Evolutionary conservation across 2,888 invertebrate genomes (phyloP).

Genomic region (Alitta virens): DNA sequence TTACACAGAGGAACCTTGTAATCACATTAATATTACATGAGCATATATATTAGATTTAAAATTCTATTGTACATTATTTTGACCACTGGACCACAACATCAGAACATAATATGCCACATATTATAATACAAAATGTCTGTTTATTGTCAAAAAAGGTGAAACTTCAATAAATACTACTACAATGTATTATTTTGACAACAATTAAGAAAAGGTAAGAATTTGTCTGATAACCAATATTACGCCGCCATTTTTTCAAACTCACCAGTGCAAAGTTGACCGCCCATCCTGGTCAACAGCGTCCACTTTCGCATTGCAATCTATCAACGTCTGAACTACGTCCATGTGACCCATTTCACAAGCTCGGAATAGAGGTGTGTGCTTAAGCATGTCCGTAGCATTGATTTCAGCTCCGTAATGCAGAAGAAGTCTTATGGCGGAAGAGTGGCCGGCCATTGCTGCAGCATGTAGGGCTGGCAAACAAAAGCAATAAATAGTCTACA

Average conservation of each 20-base stretch:
- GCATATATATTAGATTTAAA: too few species aligned
- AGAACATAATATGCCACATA: not conserved
- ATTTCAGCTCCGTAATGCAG: slow-evolving; percentile 47
- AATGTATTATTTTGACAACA: too few species aligned
- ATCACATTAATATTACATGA: too few species aligned
- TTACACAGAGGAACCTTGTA: too few species aligned
- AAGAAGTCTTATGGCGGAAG: slow-evolving; percentile 48
- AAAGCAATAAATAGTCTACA: too few species aligned
- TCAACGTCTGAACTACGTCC: slow-evolving; percentile 50
- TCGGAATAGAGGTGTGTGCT: slow-evolving; percentile 54
- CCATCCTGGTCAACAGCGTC: slow-evolving; percentile 53
- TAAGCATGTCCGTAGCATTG: slow-evolving; percentile 48
- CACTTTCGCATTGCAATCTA: slow-evolving; percentile 52
- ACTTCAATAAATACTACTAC: too few species aligned
- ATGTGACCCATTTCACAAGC: slow-evolving; percentile 56
- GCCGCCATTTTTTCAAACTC: too few species aligned
- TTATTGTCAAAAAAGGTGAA: too few species aligned
- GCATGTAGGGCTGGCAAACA: slow-evolving; percentile 57
- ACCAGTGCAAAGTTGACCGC: slow-evolving; percentile 56
- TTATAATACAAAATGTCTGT: not conserved
- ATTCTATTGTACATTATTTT: too few species aligned
- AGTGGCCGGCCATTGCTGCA: slow-evolving; percentile 53
- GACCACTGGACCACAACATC: too few species aligned
- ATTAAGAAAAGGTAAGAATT: too few species aligned
- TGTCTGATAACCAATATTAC: too few species aligned